Conservation (phyloP, 2,888 invertebrate genomes). For the Xanthia icteritia region DNA sequence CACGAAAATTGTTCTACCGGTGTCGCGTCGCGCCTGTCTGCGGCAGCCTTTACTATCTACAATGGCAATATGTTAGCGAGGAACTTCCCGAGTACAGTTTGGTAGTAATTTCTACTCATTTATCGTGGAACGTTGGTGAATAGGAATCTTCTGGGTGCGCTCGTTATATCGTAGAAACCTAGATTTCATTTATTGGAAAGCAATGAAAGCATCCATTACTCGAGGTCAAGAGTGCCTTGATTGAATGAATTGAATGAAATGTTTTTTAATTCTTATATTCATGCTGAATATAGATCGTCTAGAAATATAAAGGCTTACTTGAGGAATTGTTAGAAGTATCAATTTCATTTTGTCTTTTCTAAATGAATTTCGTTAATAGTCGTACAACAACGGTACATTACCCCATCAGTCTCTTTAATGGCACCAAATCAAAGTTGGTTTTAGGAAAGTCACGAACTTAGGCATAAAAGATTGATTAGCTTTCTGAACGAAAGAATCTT, state of each 20-base stretch:
- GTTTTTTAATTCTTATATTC: no score
- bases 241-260: no score
- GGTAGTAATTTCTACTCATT: constrained; percentile 35
- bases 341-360: constrained; percentile 21
- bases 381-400: constrained; percentile 49
- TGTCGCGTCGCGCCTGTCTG: no score
- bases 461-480: constrained; percentile 23
- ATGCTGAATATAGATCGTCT: neutral
- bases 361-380: constrained; percentile 36
- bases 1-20: no score
- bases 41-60: neutral
- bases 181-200: constrained; percentile 2
- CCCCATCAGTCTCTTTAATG: constrained; percentile 41
- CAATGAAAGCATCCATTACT: neutral
- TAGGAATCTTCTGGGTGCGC: neutral
- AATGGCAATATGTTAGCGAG: constrained; percentile 35
- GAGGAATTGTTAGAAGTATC: neutral
- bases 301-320: neutral
- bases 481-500: neutral
- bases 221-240: neutral
- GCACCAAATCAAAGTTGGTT: constrained; percentile 51
- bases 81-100: constrained; percentile 23
- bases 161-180: neutral
- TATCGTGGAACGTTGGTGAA: constrained; percentile 11
- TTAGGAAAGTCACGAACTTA: constrained; percentile 29